Conservation (phyloP, 2,797 vertebrate genomes). For the Poeciliopsis turneri region DNA sequence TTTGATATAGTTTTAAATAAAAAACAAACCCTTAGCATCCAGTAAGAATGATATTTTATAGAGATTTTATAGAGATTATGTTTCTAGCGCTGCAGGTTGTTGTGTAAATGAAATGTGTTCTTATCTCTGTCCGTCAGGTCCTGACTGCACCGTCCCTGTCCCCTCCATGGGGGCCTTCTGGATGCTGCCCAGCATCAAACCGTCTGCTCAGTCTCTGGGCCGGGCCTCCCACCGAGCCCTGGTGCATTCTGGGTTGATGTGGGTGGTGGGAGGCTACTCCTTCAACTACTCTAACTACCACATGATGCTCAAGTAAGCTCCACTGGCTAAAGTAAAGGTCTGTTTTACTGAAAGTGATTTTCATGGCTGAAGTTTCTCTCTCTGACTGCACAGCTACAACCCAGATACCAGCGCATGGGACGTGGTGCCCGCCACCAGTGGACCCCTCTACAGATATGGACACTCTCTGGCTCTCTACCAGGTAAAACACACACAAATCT, state of each 20-base stretch:
- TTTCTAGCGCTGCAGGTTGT: not conserved
- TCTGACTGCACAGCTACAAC: conserved; percentile 82
- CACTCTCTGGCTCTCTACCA: conserved; percentile 89
- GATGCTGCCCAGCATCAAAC: conserved; percentile 92
- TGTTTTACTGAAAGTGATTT: too few species aligned
- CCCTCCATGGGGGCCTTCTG: conserved; percentile 94
- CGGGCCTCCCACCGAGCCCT: conserved; percentile 92
- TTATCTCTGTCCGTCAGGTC: conserved; percentile 74
- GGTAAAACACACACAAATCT: conserved; percentile 63
- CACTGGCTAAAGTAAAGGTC: not conserved
- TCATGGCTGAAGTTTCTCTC: not conserved
- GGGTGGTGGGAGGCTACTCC: conserved; percentile 94
- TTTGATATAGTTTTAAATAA: not conserved
- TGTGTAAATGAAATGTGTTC: not conserved
- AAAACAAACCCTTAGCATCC: not conserved
- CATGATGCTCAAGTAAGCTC: conserved; percentile 93
- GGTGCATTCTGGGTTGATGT: conserved; percentile 92
- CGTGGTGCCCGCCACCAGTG: conserved; percentile 80
- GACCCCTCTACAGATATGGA: conserved; percentile 89
- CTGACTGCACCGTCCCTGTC: conserved; percentile 92
- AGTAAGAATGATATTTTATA: not conserved
- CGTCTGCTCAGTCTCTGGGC: conserved; percentile 90
- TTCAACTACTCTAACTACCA: conserved; percentile 97
- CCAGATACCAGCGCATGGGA: conserved; percentile 90
- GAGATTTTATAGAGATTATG: not conserved